Base-by-base conservation (phyloP, 2,797 vertebrate genomes). In the Cyprinella venusta region DNA sequence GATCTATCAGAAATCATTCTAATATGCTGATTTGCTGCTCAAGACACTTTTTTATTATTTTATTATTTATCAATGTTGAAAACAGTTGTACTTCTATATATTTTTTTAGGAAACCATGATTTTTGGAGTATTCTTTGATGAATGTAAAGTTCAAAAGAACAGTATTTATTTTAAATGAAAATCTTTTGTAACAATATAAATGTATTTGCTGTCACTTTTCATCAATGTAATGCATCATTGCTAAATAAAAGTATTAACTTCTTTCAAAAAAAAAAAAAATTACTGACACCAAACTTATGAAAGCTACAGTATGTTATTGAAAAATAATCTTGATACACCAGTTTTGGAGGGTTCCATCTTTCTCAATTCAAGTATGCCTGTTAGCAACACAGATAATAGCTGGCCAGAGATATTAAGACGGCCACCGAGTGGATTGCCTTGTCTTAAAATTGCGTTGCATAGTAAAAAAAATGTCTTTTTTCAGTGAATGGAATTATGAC, bases 321-420 rank as follows among this genome's bases (percentile, higher is more conserved):
- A 70, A 42, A 4, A 38, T 38, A 70, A 48, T 16, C 12, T 45
- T 70, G 13, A 70, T 48, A 71, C 50, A 18, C 45, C 8, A 71
- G 69, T 50, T 71, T 71, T 30, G n/a, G 38, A 50, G 24, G n/a
- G 42, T 36, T 48, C 7, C 4, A 5, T 2, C 52, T 50, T 50
- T 42, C n/a, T 59, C 21, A 16, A 40, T 16, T 61, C 8, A 30
- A 26, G 13, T 70, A 10, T 45, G 40, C 30, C 19, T 24, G 19
- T 75, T 33, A 75, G 30, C 10, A 75, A 56, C 72, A 54, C 40
- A 70, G 68, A 45, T 24, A 59, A 76, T n/a, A 40, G 13, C 21
- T 59, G n/a, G 21, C 54, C 45, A 30, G 24, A 50, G 24, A 24
- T 8, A 71, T 50, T 36, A 42, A 19, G 7, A 42, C 0, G 15